These are phyloP conservation scores for Etheostoma cragini DNA, from an alignment of 2,113 vertebrate genomes.

Conservation along the genomic window DNA sequence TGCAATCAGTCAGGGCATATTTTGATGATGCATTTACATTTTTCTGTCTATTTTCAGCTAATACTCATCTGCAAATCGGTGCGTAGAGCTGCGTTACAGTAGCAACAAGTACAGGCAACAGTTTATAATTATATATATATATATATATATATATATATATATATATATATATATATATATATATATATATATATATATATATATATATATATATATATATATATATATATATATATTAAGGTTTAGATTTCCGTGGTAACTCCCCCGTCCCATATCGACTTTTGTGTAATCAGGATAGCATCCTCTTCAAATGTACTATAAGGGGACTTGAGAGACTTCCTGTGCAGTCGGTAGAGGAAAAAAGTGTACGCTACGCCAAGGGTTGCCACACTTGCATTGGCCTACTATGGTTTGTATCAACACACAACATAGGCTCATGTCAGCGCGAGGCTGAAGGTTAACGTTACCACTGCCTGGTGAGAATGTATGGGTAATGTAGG, in stretches of 20 bases:
- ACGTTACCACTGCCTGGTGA: too few species aligned
- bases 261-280: neutral
- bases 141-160: too few species aligned
- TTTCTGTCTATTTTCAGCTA: neutral
- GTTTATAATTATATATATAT: neutral
- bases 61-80: neutral
- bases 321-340: neutral
- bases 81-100: neutral
- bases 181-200: too few species aligned
- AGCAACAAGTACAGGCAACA: neutral
- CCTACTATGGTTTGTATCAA: neutral
- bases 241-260: neutral
- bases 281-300: neutral
- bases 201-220: too few species aligned
- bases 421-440: constrained; percentile 2
- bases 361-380: constrained; percentile 20
- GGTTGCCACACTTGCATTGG: neutral
- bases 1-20: too few species aligned
- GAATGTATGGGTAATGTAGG: too few species aligned
- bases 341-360: neutral
- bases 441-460: neutral
- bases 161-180: too few species aligned
- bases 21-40: too few species aligned
- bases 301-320: too few species aligned
- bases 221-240: too few species aligned